Conservation (phyloP, 1,140 invertebrate species). For the Drosophila saltans region DNA sequence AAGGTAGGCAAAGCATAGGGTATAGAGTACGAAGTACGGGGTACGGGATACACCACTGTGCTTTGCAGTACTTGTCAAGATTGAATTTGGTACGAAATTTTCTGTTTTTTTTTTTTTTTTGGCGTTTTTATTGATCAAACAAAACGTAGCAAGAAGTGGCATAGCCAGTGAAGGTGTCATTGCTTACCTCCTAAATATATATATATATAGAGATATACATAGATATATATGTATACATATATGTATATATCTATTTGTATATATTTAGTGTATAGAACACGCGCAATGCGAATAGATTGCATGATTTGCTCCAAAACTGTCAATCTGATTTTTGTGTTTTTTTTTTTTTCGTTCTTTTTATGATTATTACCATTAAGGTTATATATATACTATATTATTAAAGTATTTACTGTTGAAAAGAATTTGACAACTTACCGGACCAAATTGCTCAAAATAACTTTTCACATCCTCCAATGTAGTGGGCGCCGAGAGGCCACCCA, state of each 20-base stretch:
- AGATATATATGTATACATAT: constrained; percentile 1
- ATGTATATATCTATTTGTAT: background rate
- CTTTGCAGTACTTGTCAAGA: constrained; percentile 81
- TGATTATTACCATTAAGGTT: constrained; percentile 68
- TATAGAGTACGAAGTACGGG: background rate
- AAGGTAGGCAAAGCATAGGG: constrained; percentile 30
- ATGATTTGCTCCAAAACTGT: constrained; percentile 75
- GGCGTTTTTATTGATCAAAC: constrained; percentile 82
- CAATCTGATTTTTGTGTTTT: constrained; percentile 50
- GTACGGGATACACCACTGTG: constrained; percentile 46
- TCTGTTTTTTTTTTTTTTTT: constrained; percentile 49
- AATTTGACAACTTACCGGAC: constrained; percentile 92
- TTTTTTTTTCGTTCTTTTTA: constrained; percentile 39
- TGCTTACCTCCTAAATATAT: constrained; percentile 52
- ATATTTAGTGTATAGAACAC: constrained; percentile 14
- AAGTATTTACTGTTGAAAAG: background rate
- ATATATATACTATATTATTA: constrained; percentile 7
- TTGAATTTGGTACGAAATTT: constrained; percentile 74
- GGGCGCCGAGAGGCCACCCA: constrained; percentile 98
- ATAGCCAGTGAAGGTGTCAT: constrained; percentile 77
- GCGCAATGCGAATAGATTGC: constrained; percentile 65
- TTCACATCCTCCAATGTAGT: constrained; percentile 99
- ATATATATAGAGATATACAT: background rate
- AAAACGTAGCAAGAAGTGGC: constrained; percentile 79
- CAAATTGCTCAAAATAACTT: constrained; percentile 99